Evolutionary conservation across 2,113 vertebrate genomes (phyloP).

Genomic region (Asarcornis scutulata): DNA sequence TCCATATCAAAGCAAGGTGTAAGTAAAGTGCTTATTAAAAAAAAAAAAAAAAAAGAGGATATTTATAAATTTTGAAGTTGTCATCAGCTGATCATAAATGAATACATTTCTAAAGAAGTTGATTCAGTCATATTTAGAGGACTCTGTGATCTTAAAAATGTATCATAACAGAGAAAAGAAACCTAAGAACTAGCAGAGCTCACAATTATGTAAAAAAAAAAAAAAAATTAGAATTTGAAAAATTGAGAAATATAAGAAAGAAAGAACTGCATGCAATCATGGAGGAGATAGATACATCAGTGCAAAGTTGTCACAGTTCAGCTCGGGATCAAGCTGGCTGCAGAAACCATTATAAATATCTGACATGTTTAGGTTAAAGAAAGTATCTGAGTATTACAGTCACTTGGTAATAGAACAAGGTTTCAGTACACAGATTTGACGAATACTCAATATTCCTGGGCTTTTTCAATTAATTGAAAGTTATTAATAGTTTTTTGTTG

Average conservation of each 20-base stretch:
- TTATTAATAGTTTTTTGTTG: background rate
- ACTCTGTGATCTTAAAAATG: constrained; percentile 10
- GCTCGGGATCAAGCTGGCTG: constrained; percentile 51
- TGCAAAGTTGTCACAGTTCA: constrained; percentile 53
- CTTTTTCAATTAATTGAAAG: background rate
- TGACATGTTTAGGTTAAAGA: constrained; percentile 53
- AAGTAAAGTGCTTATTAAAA: background rate
- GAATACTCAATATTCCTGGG: background rate
- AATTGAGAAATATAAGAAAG: constrained; percentile 34
- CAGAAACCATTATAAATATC: constrained; percentile 50
- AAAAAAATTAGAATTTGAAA: constrained; percentile 22
- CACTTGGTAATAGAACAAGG: background rate
- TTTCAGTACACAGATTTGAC: background rate
- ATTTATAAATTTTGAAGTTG: background rate
- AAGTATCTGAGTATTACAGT: constrained; percentile 13
- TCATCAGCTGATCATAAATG: background rate
- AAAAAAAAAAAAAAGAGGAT: background rate
- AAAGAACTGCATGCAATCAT: constrained; percentile 20
- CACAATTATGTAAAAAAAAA: constrained; percentile 10
- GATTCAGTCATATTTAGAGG: background rate
- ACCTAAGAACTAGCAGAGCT: background rate
- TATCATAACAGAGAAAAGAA: constrained; percentile 1
- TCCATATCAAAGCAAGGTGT: background rate
- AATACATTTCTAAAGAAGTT: constrained; percentile 8
- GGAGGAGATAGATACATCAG: constrained; percentile 47